These are phyloP conservation scores for Dicaeum eximium DNA, from an alignment of 2,113 vertebrate genomes.

Conservation along the genomic window DNA sequence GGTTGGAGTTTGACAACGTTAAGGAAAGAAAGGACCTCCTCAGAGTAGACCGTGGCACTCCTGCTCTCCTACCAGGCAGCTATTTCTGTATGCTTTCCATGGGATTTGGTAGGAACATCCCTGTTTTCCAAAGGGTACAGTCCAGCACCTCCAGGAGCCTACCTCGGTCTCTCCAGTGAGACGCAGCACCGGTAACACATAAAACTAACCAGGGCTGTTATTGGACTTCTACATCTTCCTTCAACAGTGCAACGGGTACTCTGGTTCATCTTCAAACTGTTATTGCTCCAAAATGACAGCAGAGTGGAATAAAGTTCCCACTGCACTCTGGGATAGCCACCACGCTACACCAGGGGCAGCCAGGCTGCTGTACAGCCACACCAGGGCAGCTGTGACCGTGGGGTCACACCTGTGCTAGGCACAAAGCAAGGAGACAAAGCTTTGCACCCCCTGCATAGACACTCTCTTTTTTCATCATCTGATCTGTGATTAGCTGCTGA, in stretches of 20 bases:
- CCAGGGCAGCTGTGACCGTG: not conserved
- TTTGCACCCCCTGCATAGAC: not conserved
- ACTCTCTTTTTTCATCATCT: conserved; percentile 12
- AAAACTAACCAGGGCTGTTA: not conserved
- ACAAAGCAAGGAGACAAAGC: conserved; percentile 5
- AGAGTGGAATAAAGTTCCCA: not conserved
- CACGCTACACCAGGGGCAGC: not conserved
- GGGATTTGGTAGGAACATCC: not conserved
- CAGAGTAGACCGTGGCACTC: not conserved
- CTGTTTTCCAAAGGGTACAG: not conserved
- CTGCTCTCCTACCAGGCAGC: not conserved
- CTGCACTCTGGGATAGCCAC: not conserved
- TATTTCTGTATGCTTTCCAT: not conserved
- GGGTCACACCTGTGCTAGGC: not conserved
- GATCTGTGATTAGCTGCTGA: conserved; percentile 32
- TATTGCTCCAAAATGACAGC: not conserved
- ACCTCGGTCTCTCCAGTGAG: too few relatives aligned
- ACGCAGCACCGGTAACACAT: not conserved
- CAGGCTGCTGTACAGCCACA: not conserved
- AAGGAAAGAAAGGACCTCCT: not conserved
- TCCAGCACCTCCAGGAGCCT: not conserved
- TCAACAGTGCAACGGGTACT: not conserved
- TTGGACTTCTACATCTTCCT: not conserved
- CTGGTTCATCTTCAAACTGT: not conserved
- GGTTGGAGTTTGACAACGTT: not conserved